Evolutionary conservation across 2,797 vertebrate genomes (phyloP), one percentile per base, ranked within the genome.

Genomic region (Hypotaenidia okinawae): DNA sequence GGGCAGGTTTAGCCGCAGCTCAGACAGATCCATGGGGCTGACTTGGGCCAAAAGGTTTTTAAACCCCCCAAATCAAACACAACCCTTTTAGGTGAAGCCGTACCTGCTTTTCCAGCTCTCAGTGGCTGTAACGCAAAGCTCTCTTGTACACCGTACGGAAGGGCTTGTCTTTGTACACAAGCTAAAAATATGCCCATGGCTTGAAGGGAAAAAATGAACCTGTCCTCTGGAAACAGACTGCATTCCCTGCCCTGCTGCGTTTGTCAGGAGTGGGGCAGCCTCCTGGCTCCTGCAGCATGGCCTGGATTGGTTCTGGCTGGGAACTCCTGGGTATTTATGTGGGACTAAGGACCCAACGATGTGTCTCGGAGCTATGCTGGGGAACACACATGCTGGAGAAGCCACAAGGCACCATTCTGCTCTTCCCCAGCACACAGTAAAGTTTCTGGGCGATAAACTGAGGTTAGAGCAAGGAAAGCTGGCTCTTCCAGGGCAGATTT

Each of bases 281-380:
- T 0, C 49, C 59, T 7, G 35, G 45, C 75, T 77, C 33, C 47
- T 10, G 7, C 0, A 8, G 27, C 61, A 6, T 0, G 17, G 2
- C 5, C 51, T 37, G 14, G 6, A 16, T 79, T 66, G 63, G 41
- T 59, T 79, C 49, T n/a, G 27, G 47, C 16, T 19, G 28, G 49
- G 49, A 59, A 58, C 35, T 51, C 32, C 37, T 57, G 5, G 28
- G 6, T 8, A 21, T 9, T 30, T 8, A 1, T 11, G 1, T 11
- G 16, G 6, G 64, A 45, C 54, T 47, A 30, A 70, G 35, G 7
- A 57, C 51, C 25, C 25, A 52, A 52, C 25, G 22, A 27, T 27
- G 25, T 14, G 30, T 4, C 9, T 58, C 23, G 2, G 25, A 32
- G 14, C 33, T 28, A 2, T 43, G 28, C 27, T 10, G 1, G 47